Evolutionary conservation across 2,113 vertebrate species (phyloP), one percentile per base, ranked within the genome.

Genomic region (Oreocharis arfaki): DNA sequence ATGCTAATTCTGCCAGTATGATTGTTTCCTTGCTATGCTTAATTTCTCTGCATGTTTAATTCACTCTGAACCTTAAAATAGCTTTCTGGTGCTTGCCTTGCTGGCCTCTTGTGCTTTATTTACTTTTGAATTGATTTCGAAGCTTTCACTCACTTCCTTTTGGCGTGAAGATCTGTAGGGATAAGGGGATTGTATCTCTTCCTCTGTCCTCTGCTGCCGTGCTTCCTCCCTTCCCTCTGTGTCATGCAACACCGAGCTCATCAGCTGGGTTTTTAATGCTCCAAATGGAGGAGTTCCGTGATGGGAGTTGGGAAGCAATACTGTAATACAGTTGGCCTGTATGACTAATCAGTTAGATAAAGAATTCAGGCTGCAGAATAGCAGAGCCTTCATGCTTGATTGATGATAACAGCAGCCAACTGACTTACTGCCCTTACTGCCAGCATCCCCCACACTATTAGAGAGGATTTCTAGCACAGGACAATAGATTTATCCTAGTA

Each of bases 341-440:
- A 89, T 96, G 95, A 96, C 94, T 96, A 94, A 97, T 96, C 95
- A 87, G 95, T 91, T 86, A 91, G 95, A 92, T 94, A 68, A 96
- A 96, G 96, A 93, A 96, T 95, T 85, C 12, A 3, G 88, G 80
- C 94, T 75, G 90, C 95, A 80, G 90, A 96, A 73, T 46, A 81
- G 93, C 94, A 78, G 93, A 74, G 84, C 75, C 91, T 96, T 95
- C 83, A 80, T 93, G 96, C 90, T 67, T 97, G 94, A 97, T 96
- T 89, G 96, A 95, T 97, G 95, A 83, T 83, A 87, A 84, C 91
- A 89, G 95, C 94, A 94, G 93, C 94, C 93, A 60, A 0, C 87
- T 94, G 97, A 96, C 96, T 96, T 95, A 91, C 50, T 93, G 93
- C 95, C 90, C 95, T 91, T 60, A 50, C 88, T 68, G 93, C 86